Evolutionary conservation across 2,888 invertebrate species (phyloP).

Genomic region (Schrankia costaestrigalis): DNA sequence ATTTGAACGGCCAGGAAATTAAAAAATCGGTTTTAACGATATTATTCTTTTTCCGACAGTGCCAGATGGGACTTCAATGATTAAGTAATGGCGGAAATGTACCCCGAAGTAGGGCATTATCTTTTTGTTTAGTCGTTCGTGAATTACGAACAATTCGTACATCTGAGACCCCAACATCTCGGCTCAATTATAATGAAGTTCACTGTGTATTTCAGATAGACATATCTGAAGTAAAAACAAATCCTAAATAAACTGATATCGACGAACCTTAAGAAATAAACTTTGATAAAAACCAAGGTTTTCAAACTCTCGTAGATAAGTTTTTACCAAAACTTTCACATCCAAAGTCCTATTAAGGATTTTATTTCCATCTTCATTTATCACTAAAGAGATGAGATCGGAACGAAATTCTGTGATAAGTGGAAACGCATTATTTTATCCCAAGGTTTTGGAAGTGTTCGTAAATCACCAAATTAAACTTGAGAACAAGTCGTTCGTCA

Average conservation of each 20-base stretch:
- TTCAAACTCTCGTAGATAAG: slow-evolving; percentile 12
- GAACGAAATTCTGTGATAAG: slow-evolving; percentile 6
- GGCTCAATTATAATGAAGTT: too few species aligned
- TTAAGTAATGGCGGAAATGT: too few species aligned
- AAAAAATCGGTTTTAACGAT: too few species aligned
- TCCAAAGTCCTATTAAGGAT: slow-evolving; percentile 20
- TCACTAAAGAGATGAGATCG: slow-evolving; percentile 9
- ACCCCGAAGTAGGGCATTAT: too few species aligned
- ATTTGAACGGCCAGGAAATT: too few species aligned
- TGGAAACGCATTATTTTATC: slow-evolving; percentile 1
- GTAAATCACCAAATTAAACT: slow-evolving; percentile 5
- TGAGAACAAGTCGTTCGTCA: background rate
- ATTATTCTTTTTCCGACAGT: too few species aligned
- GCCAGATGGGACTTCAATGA: too few species aligned
- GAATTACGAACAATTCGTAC: too few species aligned
- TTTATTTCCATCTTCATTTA: slow-evolving; percentile 23
- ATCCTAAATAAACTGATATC: background rate
- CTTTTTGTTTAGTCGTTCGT: too few species aligned
- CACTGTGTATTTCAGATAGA: too few species aligned
- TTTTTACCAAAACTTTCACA: slow-evolving; percentile 22
- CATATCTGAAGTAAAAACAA: background rate
- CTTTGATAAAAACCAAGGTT: slow-evolving; percentile 24
- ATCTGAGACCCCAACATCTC: too few species aligned
- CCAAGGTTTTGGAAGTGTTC: slow-evolving; percentile 1
- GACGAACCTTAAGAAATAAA: slow-evolving; percentile 5